Conservation (phyloP, 2,888 invertebrate genomes). For the Habrosyne pyritoides region DNA sequence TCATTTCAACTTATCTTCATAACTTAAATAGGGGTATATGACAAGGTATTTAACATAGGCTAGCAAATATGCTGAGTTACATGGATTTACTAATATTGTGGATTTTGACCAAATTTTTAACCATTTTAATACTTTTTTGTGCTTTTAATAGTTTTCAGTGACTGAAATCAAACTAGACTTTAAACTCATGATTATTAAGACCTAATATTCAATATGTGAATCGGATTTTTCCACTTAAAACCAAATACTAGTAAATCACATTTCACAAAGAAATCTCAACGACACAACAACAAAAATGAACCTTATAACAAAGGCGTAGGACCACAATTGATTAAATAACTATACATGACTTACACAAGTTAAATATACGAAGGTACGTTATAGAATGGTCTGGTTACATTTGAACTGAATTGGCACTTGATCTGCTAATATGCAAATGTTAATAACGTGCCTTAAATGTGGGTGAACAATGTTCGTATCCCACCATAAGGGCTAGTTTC, state of each 20-base stretch:
- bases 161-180: neutral
- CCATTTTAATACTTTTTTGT: neutral
- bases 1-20: neutral
- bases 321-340: constrained; percentile 11
- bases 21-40: neutral
- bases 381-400: constrained; percentile 68
- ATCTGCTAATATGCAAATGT: neutral
- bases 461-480: neutral
- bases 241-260: neutral
- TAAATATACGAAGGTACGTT: constrained; percentile 52
- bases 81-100: neutral
- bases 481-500: neutral
- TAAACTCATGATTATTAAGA: neutral
- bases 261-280: neutral
- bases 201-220: neutral
- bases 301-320: neutral
- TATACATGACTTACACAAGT: constrained; percentile 12
- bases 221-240: too few relatives aligned
- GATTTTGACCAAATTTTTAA: neutral
- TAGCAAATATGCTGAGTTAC: neutral
- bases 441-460: neutral
- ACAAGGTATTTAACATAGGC: neutral
- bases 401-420: constrained; percentile 47
- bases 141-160: too few relatives aligned
- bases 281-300: neutral